phyloP scores from a whole-genome alignment of 2,888 invertebrate genomes.

The Drosophila hawaiiensis region DNA sequence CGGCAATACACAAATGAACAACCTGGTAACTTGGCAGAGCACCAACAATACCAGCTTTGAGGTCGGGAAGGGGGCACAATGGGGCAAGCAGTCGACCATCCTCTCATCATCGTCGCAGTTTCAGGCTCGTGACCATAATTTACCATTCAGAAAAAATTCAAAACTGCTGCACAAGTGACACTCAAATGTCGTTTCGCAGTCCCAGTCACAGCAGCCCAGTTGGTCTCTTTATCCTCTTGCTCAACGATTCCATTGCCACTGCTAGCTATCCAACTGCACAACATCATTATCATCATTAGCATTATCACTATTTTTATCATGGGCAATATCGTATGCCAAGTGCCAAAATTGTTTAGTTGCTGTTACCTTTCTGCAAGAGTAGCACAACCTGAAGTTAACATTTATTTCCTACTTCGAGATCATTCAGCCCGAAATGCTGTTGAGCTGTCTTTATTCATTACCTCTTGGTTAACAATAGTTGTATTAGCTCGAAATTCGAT shows the following conservation, averaged over 20 bases:
- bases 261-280: slow-evolving; percentile 25
- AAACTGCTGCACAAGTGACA: slow-evolving; percentile 76
- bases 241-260: background rate
- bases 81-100: background rate
- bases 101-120: slow-evolving; percentile 17
- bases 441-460: background rate
- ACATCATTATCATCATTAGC: slow-evolving; percentile 25
- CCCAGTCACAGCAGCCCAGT: slow-evolving; percentile 37
- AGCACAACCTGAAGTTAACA: slow-evolving; percentile 25
- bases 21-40: background rate
- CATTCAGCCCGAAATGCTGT: slow-evolving; percentile 7
- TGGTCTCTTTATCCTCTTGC: background rate
- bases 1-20: slow-evolving; percentile 8
- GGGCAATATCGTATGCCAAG: slow-evolving; percentile 55
- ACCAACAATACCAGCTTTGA: slow-evolving; percentile 21
- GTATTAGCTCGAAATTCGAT: background rate
- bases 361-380: slow-evolving; percentile 28
- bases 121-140: slow-evolving; percentile 70
- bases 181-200: slow-evolving; percentile 75
- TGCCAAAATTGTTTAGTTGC: slow-evolving; percentile 66
- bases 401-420: slow-evolving; percentile 21
- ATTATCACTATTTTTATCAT: slow-evolving; percentile 14
- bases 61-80: background rate
- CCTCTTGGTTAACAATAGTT: background rate
- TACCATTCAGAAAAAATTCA: slow-evolving; percentile 78